These are phyloP conservation scores for Drosophila sulfurigaster DNA, from an alignment of 1,140 invertebrate genomes.

Conservation along the genomic window DNA sequence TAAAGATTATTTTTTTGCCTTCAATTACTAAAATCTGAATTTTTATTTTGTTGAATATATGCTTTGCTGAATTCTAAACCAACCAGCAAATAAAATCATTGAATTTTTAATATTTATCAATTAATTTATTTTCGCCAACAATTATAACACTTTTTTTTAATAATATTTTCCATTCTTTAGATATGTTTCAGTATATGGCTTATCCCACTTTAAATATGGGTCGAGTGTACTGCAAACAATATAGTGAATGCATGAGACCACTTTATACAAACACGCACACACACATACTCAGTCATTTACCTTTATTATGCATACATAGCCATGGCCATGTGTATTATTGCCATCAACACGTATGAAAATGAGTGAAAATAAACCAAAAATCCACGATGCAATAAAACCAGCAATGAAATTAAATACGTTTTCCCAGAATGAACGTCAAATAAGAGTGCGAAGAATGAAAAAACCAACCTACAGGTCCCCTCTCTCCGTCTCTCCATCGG, in stretches of 20 bases:
- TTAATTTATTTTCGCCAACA: constrained; percentile 18
- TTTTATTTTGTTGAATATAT: not conserved
- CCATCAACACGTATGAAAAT: constrained; percentile 18
- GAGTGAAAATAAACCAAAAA: constrained; percentile 43
- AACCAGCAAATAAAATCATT: not conserved
- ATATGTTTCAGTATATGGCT: constrained; percentile 9
- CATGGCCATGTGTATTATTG: constrained; percentile 3
- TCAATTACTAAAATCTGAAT: no score
- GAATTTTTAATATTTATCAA: constrained; percentile 7
- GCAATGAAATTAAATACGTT: constrained; percentile 76
- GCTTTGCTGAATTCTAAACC: not conserved
- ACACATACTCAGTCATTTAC: not conserved
- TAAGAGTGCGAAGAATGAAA: constrained; percentile 68
- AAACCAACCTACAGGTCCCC: not conserved
- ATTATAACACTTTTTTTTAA: constrained; percentile 21
- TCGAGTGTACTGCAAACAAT: constrained; percentile 45
- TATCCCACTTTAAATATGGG: constrained; percentile 44
- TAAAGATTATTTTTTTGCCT: no score
- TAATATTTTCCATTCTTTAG: constrained; percentile 31
- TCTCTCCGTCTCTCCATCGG: no score
- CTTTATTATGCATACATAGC: not conserved
- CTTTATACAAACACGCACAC: not conserved
- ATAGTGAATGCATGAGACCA: constrained; percentile 10
- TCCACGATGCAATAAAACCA: constrained; percentile 38
- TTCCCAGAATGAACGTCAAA: constrained; percentile 63